These are phyloP conservation scores for Taurulus bubalis DNA, from an alignment of 2,113 vertebrate genomes.

Conservation along the genomic window DNA sequence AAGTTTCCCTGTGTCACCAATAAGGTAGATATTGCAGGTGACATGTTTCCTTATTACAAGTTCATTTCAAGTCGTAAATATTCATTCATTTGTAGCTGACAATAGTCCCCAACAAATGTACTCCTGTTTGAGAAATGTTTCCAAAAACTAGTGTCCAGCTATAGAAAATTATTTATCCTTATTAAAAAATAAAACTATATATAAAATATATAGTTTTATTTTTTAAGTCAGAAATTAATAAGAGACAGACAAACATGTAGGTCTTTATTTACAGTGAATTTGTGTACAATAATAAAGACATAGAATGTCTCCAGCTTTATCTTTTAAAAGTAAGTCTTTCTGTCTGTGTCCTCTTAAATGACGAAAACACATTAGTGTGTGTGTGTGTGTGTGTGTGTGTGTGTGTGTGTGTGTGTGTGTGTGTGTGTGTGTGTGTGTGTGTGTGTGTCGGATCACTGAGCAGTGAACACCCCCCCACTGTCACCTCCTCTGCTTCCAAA, in stretches of 20 bases:
- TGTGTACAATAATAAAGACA: neutral
- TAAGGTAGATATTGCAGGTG: too few relatives aligned
- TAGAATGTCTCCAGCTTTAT: neutral
- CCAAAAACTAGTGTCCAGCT: neutral
- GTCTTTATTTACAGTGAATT: neutral
- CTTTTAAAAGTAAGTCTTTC: neutral
- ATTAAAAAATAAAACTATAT: neutral
- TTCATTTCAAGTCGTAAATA: constrained; percentile 4
- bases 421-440: neutral
- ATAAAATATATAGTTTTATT: too few relatives aligned
- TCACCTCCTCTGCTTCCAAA: constrained; percentile 70
- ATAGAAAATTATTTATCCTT: neutral
- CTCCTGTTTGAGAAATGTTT: neutral
- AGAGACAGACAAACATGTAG: neutral
- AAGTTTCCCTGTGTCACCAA: neutral
- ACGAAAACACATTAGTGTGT: constrained; percentile 11
- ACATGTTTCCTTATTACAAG: neutral
- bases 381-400: neutral
- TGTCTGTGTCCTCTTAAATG: constrained; percentile 15
- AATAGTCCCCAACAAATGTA: neutral
- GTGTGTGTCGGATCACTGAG: constrained; percentile 55
- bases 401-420: neutral
- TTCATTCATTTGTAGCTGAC: constrained; percentile 1
- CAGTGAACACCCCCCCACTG: constrained; percentile 60
- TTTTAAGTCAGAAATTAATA: too few relatives aligned